Conservation (phyloP, 1,140 invertebrate species). For the Aphelinus certus region DNA sequence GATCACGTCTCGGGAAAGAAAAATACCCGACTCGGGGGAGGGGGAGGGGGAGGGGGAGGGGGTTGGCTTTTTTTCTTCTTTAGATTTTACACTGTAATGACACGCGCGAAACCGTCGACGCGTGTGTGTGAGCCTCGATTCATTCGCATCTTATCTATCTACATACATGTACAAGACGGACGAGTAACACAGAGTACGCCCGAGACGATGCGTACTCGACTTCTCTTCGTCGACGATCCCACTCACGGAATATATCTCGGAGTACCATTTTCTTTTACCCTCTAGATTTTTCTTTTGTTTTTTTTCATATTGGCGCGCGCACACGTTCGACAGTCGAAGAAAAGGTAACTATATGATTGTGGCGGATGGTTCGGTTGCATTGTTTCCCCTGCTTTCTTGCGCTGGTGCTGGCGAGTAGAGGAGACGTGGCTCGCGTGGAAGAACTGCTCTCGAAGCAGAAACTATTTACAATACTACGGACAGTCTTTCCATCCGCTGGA, state of each 20-base stretch:
- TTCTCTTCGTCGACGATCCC: background rate
- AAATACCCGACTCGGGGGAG: background rate
- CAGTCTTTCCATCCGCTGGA: background rate
- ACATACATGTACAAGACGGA: constrained; percentile 59
- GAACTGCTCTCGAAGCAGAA: background rate
- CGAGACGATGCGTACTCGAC: constrained; percentile 26
- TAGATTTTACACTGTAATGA: constrained; percentile 9
- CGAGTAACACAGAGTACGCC: constrained; percentile 54
- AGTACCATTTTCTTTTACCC: constrained; percentile 13
- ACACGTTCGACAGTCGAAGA: constrained; percentile 2
- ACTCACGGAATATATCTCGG: too few species aligned
- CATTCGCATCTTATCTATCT: constrained; percentile 50
- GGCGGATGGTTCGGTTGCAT: constrained; percentile 4
- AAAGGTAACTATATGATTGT: constrained; percentile 32
- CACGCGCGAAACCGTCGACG: constrained; percentile 15
- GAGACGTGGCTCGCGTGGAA: constrained; percentile 2
- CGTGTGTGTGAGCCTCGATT: constrained; percentile 14
- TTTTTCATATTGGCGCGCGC: constrained; percentile 15
- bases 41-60: background rate
- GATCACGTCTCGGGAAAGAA: background rate
- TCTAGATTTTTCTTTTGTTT: constrained; percentile 15
- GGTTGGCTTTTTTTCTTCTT: background rate
- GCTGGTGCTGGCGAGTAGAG: background rate
- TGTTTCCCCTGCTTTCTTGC: background rate
- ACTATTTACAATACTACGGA: constrained; percentile 16